Conservation (phyloP, 1,140 invertebrate species). For the Drosophila subpulchrella region DNA sequence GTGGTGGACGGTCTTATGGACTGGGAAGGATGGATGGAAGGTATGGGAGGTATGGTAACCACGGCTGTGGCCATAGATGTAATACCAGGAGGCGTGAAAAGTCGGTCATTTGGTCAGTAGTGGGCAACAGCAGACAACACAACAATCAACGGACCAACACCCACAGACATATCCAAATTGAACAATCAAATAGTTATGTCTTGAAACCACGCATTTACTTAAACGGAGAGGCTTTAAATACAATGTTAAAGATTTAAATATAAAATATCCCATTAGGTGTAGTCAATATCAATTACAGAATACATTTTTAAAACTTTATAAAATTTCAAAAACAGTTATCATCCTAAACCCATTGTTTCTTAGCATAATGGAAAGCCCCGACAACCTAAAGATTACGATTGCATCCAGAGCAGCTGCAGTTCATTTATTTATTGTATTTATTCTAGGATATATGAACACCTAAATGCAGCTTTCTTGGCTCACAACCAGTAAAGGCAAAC, state of each 20-base stretch:
- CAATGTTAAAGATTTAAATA: not conserved
- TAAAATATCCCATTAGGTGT: not conserved
- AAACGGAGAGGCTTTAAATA: not conserved
- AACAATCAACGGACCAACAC: conserved; percentile 20
- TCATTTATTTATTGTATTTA: conserved; percentile 35
- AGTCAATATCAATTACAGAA: too few relatives aligned
- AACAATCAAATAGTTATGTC: conserved; percentile 18
- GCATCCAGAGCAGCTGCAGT: not conserved
- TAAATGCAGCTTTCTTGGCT: not conserved
- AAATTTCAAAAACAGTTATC: not conserved
- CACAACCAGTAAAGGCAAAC: conserved; percentile 10
- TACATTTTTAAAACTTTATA: too few relatives aligned
- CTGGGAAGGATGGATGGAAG: not conserved
- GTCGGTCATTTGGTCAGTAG: conserved; percentile 77
- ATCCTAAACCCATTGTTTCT: not conserved
- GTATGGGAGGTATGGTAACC: conserved; percentile 2
- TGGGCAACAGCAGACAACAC: conserved; percentile 33
- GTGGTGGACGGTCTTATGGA: conserved; percentile 11
- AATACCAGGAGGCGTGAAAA: conserved; percentile 66
- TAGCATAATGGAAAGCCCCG: not conserved
- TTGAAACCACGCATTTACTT: not conserved
- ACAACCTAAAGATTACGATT: not conserved
- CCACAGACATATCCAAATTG: conserved; percentile 14
- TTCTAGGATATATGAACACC: conserved; percentile 6
- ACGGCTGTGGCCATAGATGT: conserved; percentile 40